Conservation (phyloP, 2,797 vertebrate species). For the Sarcoramphus papa region DNA sequence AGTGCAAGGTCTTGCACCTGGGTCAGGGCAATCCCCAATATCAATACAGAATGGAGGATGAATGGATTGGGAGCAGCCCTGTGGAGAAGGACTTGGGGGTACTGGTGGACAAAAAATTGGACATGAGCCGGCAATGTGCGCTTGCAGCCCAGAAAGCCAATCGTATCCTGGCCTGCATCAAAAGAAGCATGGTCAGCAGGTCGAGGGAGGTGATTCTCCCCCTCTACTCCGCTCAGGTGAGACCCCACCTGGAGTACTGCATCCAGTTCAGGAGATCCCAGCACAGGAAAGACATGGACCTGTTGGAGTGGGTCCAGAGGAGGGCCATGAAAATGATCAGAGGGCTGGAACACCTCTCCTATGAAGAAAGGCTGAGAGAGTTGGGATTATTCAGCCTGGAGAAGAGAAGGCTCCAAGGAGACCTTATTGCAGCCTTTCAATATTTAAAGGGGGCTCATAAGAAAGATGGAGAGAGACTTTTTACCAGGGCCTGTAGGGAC, state of each 20-base stretch:
- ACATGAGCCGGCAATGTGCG: background rate
- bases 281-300: too few relatives aligned
- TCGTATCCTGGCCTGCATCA: background rate
- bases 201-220: background rate
- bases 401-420: too few relatives aligned
- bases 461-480: background rate
- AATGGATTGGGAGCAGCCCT: background rate
- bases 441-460: background rate
- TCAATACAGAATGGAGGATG: background rate
- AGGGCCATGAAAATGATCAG: background rate
- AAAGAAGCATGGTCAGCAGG: background rate
- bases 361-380: background rate
- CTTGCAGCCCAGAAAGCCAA: background rate
- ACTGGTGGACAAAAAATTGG: background rate
- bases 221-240: background rate
- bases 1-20: background rate
- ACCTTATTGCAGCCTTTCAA: background rate
- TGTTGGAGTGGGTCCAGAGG: background rate
- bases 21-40: background rate
- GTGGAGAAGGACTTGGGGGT: background rate
- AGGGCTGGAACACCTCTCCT: background rate
- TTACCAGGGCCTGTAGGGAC: background rate
- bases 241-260: background rate
- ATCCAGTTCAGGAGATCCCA: background rate
- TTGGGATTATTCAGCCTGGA: background rate